phyloP scores from a whole-genome alignment of 2,797 vertebrate genomes.

The Novumbra hubbsi region DNA sequence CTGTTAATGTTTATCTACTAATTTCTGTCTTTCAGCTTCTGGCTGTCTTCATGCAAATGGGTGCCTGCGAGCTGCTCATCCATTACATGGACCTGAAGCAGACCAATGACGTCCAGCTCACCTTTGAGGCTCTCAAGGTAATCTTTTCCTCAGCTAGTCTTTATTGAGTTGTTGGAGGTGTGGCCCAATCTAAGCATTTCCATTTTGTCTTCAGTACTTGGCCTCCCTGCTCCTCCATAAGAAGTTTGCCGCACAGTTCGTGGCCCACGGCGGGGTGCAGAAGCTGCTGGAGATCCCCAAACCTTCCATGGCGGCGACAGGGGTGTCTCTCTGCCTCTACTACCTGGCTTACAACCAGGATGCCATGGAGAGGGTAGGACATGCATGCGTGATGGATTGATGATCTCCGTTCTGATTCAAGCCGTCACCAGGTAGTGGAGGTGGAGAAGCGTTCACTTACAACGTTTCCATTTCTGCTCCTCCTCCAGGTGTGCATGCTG shows the following conservation, averaged over 20 bases:
- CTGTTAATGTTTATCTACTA: not conserved
- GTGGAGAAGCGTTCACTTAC: no score
- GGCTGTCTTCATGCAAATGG: constrained; percentile 98
- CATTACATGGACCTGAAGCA: constrained; percentile 97
- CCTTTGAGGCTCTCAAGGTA: constrained; percentile 98
- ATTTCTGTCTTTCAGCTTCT: constrained; percentile 78
- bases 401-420: no score
- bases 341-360: constrained; percentile 99
- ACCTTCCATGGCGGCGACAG: constrained; percentile 98
- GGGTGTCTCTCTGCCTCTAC: constrained; percentile 98
- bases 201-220: constrained; percentile 79
- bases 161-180: not conserved
- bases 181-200: not conserved
- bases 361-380: constrained; percentile 95
- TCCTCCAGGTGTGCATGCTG: constrained; percentile 91
- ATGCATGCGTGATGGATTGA: not conserved
- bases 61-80: constrained; percentile 95
- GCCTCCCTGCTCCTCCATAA: constrained; percentile 96
- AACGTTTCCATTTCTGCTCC: not conserved
- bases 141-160: not conserved
- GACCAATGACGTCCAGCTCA: constrained; percentile 95
- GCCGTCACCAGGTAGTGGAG: no score
- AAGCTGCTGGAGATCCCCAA: constrained; percentile 96
- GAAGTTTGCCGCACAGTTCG: constrained; percentile 98
- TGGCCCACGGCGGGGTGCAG: constrained; percentile 96